Base-by-base conservation (phyloP, 2,888 invertebrate genomes). In the Tenthredo amoena region DNA sequence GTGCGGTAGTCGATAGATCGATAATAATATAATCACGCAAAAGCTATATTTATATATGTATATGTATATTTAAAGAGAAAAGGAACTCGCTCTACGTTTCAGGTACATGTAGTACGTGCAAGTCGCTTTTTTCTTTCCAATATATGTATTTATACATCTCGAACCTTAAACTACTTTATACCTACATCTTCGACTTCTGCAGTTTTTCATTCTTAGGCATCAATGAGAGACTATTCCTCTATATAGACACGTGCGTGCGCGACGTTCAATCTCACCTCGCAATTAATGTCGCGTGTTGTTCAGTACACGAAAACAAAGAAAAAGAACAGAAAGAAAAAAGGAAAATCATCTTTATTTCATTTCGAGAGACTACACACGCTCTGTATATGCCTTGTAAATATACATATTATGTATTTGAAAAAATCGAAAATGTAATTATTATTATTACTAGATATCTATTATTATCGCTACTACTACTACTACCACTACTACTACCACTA, bases 331-430 rank as follows among this genome's bases (percentile, higher is more conserved):
- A 85, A 74, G 47, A 62, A 65, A 40, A 68, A 85, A 58, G 47
- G 58, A 84, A 87, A 12, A 77, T 15, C 62, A 81, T 62, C 58
- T 81, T 58, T 62, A 58, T 50, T 58, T 81, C 34, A 62, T 40
- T 58, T n/a, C 31, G 37, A 50, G 58, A 12, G 10, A 37, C 15
- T 81, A 81, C 62, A 90, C 89, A 91, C 89, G 90, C 91, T 91
- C 91, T 92, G 92, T 92, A 92, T 92, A 92, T 92, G 92, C 92
- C 92, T 92, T 92, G 92, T 92, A 92, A 92, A 92, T 92, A 92
- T 91, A 92, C 92, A 91, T 89, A 81, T 43, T 81, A 81, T 62
- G 58, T 81, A 62, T 58, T 81, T 62, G 81, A 81, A 77, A 31
- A 81, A 62, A 81, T 62, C 58, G 81, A 81, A 81, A 81, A 71